Percentiles rank a stretch among this genome's conserved stretches.
These are phyloP conservation scores for Tetramorium alpestre DNA, from an alignment of 1,140 invertebrate genomes.

Conservation along the genomic window DNA sequence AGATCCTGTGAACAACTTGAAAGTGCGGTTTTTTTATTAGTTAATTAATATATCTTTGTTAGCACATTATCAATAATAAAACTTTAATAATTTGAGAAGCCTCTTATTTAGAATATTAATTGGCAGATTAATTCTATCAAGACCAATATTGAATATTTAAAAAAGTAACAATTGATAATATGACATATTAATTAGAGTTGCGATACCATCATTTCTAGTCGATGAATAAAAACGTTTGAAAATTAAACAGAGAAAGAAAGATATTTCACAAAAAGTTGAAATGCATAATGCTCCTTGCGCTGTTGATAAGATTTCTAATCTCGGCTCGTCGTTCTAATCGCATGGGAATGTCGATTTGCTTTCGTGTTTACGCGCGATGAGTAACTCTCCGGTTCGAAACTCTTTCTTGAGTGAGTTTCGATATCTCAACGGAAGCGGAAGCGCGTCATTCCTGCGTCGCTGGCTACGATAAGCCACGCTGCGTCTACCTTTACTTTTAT, in stretches of 20 bases:
- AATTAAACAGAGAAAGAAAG: not conserved
- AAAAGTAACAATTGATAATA: not conserved
- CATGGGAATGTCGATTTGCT: conserved; percentile 52
- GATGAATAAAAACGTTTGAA: not conserved
- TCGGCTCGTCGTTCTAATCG: conserved; percentile 11
- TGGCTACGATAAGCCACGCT: conserved; percentile 63
- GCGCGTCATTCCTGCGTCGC: conserved; percentile 63
- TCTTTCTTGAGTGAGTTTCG: conserved; percentile 67
- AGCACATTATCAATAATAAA: not conserved
- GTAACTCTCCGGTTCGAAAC: conserved; percentile 54
- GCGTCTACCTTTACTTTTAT: conserved; percentile 44
- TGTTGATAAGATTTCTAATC: conserved; percentile 29
- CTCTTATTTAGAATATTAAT: not conserved
- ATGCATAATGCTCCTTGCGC: not conserved
- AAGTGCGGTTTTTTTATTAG: too few relatives aligned
- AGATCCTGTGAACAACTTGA: not conserved
- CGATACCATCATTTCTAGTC: not conserved
- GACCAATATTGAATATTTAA: not conserved
- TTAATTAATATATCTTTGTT: too few relatives aligned
- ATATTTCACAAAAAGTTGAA: not conserved
- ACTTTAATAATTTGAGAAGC: not conserved
- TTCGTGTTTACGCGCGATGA: conserved; percentile 16
- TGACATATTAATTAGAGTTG: not conserved
- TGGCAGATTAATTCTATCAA: not conserved
- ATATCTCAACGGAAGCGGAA: conserved; percentile 73